Conservation (phyloP, 2,888 invertebrate species). For the Cotesia congregata region DNA sequence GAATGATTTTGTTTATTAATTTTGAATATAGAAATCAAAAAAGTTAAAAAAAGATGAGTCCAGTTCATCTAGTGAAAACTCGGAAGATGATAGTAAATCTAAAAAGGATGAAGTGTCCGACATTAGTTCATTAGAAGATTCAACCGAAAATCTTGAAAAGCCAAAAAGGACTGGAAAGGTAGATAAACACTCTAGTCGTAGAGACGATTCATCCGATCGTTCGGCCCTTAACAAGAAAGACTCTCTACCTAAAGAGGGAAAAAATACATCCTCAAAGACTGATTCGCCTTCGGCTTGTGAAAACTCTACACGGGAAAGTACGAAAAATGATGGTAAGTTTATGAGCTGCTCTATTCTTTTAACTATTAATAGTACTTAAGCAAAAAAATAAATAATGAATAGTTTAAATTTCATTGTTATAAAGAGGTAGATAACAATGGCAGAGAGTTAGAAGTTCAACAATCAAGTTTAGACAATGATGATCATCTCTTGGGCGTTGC, state of each 20-base stretch:
- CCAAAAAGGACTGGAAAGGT: neutral
- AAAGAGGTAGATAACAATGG: neutral
- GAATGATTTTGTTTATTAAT: neutral
- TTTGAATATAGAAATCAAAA: neutral
- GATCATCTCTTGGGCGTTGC: neutral
- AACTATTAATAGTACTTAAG: neutral
- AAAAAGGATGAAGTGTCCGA: neutral
- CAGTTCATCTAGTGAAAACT: neutral
- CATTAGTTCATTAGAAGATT: neutral
- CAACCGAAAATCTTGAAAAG: neutral
- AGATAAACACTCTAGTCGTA: neutral
- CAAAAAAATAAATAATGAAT: slow-evolving; percentile 2
- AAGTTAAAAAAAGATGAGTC: neutral
- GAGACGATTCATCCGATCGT: neutral
- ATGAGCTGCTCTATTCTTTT: neutral
- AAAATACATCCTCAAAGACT: neutral
- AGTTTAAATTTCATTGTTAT: neutral
- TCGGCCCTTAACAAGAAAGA: neutral
- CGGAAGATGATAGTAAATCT: neutral
- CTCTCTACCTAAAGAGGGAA: neutral
- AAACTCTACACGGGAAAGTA: neutral
- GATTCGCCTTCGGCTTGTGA: neutral
- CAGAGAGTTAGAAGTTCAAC: neutral
- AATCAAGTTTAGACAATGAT: neutral
- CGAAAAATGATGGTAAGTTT: neutral